Base-by-base conservation (phyloP, 2,888 invertebrate species). In the Tetrapedia diversipes region DNA sequence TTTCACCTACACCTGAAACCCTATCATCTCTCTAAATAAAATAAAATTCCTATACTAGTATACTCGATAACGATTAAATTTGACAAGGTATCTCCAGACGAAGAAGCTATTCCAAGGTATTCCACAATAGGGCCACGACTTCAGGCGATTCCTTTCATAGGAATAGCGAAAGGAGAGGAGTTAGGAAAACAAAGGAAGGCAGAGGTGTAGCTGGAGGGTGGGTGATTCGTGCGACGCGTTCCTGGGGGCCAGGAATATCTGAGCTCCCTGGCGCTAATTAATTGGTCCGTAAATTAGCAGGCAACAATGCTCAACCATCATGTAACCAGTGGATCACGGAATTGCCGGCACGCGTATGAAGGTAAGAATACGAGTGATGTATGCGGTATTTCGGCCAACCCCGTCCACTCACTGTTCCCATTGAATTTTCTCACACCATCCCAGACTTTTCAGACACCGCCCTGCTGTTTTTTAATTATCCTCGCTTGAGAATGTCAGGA, bases 221-320 rank as follows among this genome's bases (percentile, higher is more conserved):
- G 49, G 47, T 7, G 61, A 57, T 37, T 22, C 32, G 56, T 43
- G 43, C 54, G 72, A 54, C 63, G 78, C 71, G 83, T 77, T 74
- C 43, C 81, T 39, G 72, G 24, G 71, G 32, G 64, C 71, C 73
- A 59, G 74, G 75, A 84, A 84, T 84, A 84, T 84, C 84, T 80
- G 73, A 79, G 84, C 64, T 74, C 79, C 80, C 72, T 70, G 78
- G 83, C 77, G 82, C 86, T 89, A 91, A 91, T 91, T 91, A 91
- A 91, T 91, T 90, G 90, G 89, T 86, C 89, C 90, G 90, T 91
- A 91, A 91, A 91, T 91, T 90, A 90, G 85, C 87, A 81, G 83
- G 64, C 84, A 86, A 90, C 90, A 90, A 91, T 90, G 89, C 83
- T 79, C 11, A 77, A 34, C 56, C 61, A 61, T 56, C 74, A 74